These are phyloP conservation scores for Rotaria socialis DNA, from an alignment of 2,888 invertebrate genomes.

Conservation along the genomic window DNA sequence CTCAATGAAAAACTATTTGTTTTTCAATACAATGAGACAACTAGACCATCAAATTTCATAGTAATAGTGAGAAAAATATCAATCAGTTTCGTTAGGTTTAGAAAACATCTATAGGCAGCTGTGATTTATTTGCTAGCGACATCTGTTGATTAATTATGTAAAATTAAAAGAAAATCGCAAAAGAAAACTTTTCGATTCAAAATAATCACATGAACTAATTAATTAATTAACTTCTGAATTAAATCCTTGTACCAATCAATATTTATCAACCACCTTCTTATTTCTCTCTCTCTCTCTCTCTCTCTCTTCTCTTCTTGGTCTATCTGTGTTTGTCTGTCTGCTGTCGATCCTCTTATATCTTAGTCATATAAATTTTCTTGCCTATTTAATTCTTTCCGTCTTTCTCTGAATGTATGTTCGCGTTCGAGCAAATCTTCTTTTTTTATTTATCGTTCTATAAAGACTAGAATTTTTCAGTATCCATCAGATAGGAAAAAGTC, in stretches of 20 bases:
- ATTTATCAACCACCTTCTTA: background rate
- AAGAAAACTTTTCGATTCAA: background rate
- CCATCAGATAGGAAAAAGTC: too few relatives aligned
- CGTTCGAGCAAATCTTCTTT: background rate
- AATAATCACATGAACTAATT: background rate
- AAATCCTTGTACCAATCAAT: background rate
- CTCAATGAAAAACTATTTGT: background rate
- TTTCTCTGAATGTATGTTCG: too few relatives aligned
- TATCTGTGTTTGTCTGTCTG: too few relatives aligned
- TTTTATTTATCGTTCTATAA: background rate
- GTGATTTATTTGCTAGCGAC: background rate
- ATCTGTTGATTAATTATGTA: background rate
- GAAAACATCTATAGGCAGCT: background rate
- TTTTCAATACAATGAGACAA: background rate
- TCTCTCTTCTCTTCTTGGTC: background rate
- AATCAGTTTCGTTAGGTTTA: background rate
- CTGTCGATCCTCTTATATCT: background rate
- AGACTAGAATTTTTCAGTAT: background rate
- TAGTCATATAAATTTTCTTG: background rate
- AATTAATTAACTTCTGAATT: background rate
- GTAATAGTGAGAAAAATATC: background rate
- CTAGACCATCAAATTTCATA: background rate
- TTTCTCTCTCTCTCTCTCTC: background rate
- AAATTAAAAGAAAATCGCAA: background rate
- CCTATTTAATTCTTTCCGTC: background rate